Evolutionary conservation across 2,113 vertebrate genomes (phyloP).

Genomic region (Pedetes capensis): DNA sequence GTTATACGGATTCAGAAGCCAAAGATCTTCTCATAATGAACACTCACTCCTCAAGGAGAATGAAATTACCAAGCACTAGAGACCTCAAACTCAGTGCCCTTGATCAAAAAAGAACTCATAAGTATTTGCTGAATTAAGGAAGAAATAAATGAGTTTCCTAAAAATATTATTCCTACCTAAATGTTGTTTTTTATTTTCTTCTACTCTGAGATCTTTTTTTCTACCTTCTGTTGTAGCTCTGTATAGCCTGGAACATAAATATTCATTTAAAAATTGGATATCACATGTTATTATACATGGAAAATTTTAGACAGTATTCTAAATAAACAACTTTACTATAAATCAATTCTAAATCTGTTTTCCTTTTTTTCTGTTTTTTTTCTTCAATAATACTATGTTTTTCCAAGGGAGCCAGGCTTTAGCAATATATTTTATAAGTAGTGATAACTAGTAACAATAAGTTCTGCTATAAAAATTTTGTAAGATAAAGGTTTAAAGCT

Average conservation of each 20-base stretch:
- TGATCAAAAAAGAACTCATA: neutral
- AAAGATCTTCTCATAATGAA: neutral
- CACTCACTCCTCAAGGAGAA: neutral
- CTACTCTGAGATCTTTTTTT: neutral
- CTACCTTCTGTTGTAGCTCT: neutral
- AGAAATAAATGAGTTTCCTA: neutral
- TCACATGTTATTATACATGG: neutral
- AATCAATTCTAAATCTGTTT: neutral
- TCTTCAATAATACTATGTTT: neutral
- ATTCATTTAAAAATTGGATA: neutral
- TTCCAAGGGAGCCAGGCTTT: neutral
- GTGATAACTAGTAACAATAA: neutral
- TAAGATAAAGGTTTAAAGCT: neutral
- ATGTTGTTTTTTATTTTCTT: neutral
- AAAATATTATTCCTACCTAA: neutral
- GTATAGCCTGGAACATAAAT: neutral
- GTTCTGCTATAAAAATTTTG: neutral
- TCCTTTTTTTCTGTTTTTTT: neutral
- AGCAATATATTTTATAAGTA: neutral
- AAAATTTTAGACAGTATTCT: neutral
- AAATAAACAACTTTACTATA: neutral
- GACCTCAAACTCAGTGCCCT: neutral
- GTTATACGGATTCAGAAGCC: neutral
- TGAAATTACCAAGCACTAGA: neutral
- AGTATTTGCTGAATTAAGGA: neutral